Evolutionary conservation across 2,888 invertebrate species (phyloP).

Genomic region (Ferrisia virgata): DNA sequence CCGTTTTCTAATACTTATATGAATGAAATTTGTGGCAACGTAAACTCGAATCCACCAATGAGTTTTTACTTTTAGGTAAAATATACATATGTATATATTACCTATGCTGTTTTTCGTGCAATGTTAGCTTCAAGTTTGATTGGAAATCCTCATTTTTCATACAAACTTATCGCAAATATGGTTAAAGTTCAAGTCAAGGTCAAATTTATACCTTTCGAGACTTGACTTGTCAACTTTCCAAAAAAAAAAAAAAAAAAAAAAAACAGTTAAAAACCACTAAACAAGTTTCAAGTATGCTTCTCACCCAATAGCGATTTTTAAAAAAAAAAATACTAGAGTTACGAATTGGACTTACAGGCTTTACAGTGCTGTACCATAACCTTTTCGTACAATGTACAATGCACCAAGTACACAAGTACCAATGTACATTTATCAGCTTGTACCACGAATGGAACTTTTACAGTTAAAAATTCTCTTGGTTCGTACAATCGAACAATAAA

Average conservation of each 20-base stretch:
- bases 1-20: background rate
- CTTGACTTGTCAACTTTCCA: background rate
- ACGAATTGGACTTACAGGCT: background rate
- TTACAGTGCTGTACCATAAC: background rate
- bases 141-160: background rate
- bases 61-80: background rate
- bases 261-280: too few relatives aligned
- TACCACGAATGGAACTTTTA: background rate
- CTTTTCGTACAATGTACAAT: background rate
- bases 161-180: background rate
- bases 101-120: too few relatives aligned
- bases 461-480: background rate
- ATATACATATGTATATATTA: background rate
- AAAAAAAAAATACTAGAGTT: too few relatives aligned
- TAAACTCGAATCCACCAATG: background rate
- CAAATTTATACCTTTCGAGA: background rate
- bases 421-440: too few relatives aligned
- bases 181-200: background rate
- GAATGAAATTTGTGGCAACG: background rate
- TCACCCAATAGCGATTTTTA: too few relatives aligned
- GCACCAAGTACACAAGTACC: too few relatives aligned
- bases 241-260: too few relatives aligned
- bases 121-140: background rate
- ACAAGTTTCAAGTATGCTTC: too few relatives aligned
- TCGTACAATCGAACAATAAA: background rate